Evolutionary conservation across 1,140 invertebrate genomes (phyloP).

Genomic region (Parasteatoda tepidariorum): DNA sequence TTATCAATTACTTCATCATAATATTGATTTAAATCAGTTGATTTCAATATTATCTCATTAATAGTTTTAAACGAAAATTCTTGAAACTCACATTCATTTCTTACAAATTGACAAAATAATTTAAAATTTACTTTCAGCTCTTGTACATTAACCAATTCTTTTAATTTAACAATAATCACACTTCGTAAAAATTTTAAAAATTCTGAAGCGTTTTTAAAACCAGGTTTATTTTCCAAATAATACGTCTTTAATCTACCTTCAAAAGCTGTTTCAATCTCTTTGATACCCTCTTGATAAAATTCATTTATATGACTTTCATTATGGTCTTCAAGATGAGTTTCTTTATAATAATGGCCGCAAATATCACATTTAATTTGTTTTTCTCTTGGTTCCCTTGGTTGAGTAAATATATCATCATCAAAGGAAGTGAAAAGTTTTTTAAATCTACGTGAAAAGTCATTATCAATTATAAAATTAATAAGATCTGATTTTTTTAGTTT

Average conservation of each 20-base stretch:
- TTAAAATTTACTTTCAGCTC: constrained; percentile 12
- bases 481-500: constrained; percentile 1
- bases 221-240: not conserved
- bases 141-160: not conserved
- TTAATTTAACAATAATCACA: too few species aligned
- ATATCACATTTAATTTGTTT: too few species aligned
- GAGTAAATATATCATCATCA: too few species aligned
- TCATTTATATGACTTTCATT: not conserved
- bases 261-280: constrained; percentile 8
- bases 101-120: constrained; percentile 2
- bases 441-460: too few species aligned
- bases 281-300: not conserved
- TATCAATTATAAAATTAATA: not conserved
- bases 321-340: not conserved
- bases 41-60: constrained; percentile 1
- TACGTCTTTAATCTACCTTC: not conserved
- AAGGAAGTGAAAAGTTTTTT: too few species aligned
- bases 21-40: constrained; percentile 11
- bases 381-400: too few species aligned
- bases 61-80: constrained; percentile 10
- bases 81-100: not conserved
- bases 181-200: constrained; percentile 13
- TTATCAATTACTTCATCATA: constrained; percentile 17
- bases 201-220: not conserved
- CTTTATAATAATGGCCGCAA: not conserved